Evolutionary conservation across 2,113 vertebrate genomes (phyloP), one percentile per base, ranked within the genome.

Genomic region (Clinocottus analis): DNA sequence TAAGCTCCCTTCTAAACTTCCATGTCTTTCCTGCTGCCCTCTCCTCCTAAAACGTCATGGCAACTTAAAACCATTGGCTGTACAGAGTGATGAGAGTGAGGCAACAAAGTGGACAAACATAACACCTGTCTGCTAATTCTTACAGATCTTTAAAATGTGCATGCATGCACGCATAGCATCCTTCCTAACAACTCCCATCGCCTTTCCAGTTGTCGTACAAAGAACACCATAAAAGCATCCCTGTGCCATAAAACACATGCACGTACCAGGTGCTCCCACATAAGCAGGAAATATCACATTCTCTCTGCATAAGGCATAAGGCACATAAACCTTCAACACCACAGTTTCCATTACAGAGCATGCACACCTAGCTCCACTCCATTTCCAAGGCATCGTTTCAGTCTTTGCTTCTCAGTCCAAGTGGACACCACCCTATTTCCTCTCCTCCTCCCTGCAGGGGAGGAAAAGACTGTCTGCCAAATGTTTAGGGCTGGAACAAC

Each of bases 391-490:
- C 77, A 70, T 72, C 47, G 55, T 73, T 65, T 65, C 56, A 56
- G 33, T 64, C 31, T 56, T 62, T 69, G 27, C 62, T 51, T 67
- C 66, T 59, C 60, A 21, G 70, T 75, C 73, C 64, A 81, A 82
- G 59, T 55, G 82, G 90, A 90, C 76, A 64, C 85, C 80, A 72
- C 91, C 86, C 88, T 86, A 27, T 80, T 83, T 80, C 47, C 49
- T 75, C 75, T 77, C n/a, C 51, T 33, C 56, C 56, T 31, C 56
- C 29, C 33, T 69, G 62, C 49, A 83, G 27, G 58, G 47, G 71
- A 87, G 85, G 89, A 80, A 89, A 78, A 62, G 58, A 61, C 59
- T 33, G 25, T 72, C 79, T 79, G 90, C 86, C 87, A 90, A 87
- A 77, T 49, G 67, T 84, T 79, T 75, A 47, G 55, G 78, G 88